Evolutionary conservation across 2,797 vertebrate genomes (phyloP).

Genomic region (Myripristis jacobus): DNA sequence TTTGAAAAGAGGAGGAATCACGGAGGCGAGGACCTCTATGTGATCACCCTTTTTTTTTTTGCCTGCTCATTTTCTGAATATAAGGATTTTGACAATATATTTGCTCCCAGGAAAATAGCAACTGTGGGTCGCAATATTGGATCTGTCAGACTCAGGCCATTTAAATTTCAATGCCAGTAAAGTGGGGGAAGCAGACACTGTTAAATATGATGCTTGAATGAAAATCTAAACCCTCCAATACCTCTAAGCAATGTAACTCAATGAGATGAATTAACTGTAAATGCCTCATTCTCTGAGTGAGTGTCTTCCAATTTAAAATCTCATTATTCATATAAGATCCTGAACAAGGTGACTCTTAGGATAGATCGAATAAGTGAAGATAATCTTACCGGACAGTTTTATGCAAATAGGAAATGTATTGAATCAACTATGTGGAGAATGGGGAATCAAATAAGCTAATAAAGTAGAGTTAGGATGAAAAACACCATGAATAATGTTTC

Average conservation of each 20-base stretch:
- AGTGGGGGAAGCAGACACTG: slow-evolving; percentile 84
- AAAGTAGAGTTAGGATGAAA: slow-evolving; percentile 86
- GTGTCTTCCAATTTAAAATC: slow-evolving; percentile 91
- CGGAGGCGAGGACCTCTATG: slow-evolving; percentile 50
- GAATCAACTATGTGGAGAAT: slow-evolving; percentile 88
- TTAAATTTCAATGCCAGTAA: slow-evolving; percentile 87
- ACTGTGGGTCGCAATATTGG: slow-evolving; percentile 86
- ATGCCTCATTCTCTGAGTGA: slow-evolving; percentile 88
- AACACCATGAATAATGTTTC: slow-evolving; percentile 84
- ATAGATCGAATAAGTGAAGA: slow-evolving; percentile 90
- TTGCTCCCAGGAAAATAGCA: slow-evolving; percentile 86
- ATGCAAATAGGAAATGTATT: slow-evolving; percentile 89
- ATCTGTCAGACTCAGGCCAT: slow-evolving; percentile 86
- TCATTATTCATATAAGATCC: slow-evolving; percentile 90
- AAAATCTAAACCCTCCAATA: slow-evolving; percentile 90
- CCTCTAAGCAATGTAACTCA: slow-evolving; percentile 90
- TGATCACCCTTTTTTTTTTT: slow-evolving; percentile 61
- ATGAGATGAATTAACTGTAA: slow-evolving; percentile 91
- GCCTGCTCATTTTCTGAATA: slow-evolving; percentile 75
- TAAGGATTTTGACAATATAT: slow-evolving; percentile 83
- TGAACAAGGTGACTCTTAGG: slow-evolving; percentile 89
- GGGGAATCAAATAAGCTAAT: slow-evolving; percentile 89
- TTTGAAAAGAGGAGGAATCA: slow-evolving; percentile 41
- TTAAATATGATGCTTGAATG: slow-evolving; percentile 89
- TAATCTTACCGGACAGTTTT: slow-evolving; percentile 89